Evolutionary conservation across 1,140 invertebrate species (phyloP), one percentile per base, ranked within the genome.

Genomic region (Drosophila ambigua): DNA sequence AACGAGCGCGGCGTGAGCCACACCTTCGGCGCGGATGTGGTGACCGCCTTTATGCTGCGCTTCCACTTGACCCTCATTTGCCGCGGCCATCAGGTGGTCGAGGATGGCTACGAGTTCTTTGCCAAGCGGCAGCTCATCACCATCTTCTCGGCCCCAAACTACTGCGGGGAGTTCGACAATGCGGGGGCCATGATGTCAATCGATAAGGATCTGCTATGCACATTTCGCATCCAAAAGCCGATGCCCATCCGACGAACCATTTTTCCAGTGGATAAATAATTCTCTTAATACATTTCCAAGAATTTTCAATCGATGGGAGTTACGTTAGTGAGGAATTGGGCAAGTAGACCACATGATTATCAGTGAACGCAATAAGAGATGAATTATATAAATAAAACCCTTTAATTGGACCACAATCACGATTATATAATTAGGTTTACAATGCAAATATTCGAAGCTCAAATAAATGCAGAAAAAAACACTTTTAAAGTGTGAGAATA

Each of bases 101-200:
- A 99, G 93, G 98, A 99, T 93, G 98, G 98, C 3, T 99, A 99
- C 92, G 98, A 99, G 93, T 99, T 99, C 92, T 99, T 99, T 92
- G 98, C 98, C 2, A 99, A 99, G 92, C 94, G 98, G 66, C 98
- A 99, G 90, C 93, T 99, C 52, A 98, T 99, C 9, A 99, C 99
- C 5, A 93, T 99, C 13, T 99, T 99, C 89, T 97, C 96, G 2
- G 97, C 64, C 1, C 95, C 96, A 4, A 97, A 97, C 81, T 97
- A 97, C 92, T 97, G 96, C 91, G 96, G 96, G 4, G 98, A 99
- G 93, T 99, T 99, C 92, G 99, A 99, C 91, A 99, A 99, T 93
- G 98, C 99, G 44, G 93, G 93, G 64, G 98, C 98, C 58, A 99
- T 99, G 98, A 99, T 99, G 98, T 98, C 96, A 79, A 98, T 99